Conservation (phyloP, 2,797 vertebrate species). For the Rhinoraja longicauda region DNA sequence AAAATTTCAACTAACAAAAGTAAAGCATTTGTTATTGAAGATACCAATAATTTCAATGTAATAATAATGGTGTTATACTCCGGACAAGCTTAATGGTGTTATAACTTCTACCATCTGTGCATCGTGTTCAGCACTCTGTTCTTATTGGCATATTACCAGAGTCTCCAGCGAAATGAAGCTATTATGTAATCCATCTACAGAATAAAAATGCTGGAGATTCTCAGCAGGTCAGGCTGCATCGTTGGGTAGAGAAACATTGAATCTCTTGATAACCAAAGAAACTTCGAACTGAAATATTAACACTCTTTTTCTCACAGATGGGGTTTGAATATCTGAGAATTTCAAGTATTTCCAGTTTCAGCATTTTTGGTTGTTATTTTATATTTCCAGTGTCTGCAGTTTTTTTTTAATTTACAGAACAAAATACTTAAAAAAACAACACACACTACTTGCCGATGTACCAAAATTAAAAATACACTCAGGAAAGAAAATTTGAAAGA, state of each 20-base stretch:
- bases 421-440: not conserved
- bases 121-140: not conserved
- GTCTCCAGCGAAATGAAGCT: not conserved
- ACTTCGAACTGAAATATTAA: too few species aligned
- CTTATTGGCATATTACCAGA: not conserved
- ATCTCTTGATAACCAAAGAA: too few species aligned
- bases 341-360: too few species aligned
- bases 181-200: not conserved
- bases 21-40: not conserved
- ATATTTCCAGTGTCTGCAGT: too few species aligned
- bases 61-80: not conserved
- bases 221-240: too few species aligned
- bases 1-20: not conserved
- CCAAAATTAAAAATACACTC: not conserved
- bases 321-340: too few species aligned
- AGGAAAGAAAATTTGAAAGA: not conserved
- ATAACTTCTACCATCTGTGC: not conserved
- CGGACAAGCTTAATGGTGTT: not conserved
- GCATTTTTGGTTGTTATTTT: too few species aligned
- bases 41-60: not conserved
- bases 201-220: not conserved
- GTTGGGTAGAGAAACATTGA: too few species aligned
- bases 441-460: not conserved
- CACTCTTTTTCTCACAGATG: too few species aligned
- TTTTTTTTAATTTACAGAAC: not conserved